Conservation (phyloP, 2,113 vertebrate genomes). For the Cariama cristata region DNA sequence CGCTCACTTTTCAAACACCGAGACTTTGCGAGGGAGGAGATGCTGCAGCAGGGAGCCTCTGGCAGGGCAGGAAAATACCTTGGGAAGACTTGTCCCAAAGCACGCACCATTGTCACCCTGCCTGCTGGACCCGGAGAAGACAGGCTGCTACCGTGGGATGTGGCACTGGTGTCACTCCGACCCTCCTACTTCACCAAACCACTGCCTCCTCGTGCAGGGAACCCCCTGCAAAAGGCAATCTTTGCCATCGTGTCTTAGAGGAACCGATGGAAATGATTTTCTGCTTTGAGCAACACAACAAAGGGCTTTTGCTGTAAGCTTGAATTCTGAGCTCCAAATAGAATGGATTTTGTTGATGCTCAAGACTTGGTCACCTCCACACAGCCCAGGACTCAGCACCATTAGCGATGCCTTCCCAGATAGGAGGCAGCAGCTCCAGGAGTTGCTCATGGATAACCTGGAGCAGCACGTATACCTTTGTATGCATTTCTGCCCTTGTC, state of each 20-base stretch:
- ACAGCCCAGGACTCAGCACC: not conserved
- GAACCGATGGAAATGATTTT: not conserved
- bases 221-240: not conserved
- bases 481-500: not conserved
- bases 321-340: not conserved
- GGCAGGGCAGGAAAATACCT: not conserved
- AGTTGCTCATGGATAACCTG: not conserved
- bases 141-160: not conserved
- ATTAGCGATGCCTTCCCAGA: not conserved
- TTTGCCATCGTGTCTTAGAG: not conserved
- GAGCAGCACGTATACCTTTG: not conserved
- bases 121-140: accelerated
- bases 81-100: not conserved
- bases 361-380: not conserved
- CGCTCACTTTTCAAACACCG: not conserved
- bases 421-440: not conserved
- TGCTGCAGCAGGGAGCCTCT: accelerated
- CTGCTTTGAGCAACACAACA: not conserved
- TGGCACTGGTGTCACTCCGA: not conserved
- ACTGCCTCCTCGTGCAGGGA: not conserved
- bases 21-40: not conserved
- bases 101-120: not conserved
- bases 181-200: not conserved
- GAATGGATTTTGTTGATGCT: not conserved
- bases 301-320: not conserved